phyloP scores from a whole-genome alignment of 2,113 vertebrate genomes.

The Hylia prasina region DNA sequence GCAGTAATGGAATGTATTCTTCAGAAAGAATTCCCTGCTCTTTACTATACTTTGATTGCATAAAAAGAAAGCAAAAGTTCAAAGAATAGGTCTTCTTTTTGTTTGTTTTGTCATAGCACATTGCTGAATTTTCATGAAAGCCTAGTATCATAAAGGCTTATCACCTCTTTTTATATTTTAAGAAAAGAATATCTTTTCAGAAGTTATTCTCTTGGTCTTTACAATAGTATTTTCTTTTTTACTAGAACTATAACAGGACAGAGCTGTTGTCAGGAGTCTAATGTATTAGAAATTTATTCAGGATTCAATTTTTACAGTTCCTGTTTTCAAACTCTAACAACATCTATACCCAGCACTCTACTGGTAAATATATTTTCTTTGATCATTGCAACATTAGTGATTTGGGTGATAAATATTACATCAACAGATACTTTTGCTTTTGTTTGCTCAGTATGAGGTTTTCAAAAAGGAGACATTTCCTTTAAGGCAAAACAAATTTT shows the following conservation, averaged over 20 bases:
- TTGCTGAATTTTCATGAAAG: constrained; percentile 20
- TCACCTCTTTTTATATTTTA: not conserved
- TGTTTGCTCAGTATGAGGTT: constrained; percentile 34
- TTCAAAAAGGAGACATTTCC: constrained; percentile 4
- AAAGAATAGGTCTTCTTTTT: not conserved
- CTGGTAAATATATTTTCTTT: constrained; percentile 61
- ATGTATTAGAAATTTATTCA: constrained; percentile 56
- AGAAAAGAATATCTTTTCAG: not conserved
- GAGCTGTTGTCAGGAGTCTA: not conserved
- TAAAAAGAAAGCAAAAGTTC: not conserved
- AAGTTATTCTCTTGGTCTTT: not conserved
- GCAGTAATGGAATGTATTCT: not conserved
- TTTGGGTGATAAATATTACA: constrained; percentile 58
- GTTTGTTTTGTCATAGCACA: not conserved
- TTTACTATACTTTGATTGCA: not conserved
- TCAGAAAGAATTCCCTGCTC: not conserved
- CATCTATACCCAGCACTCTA: not conserved
- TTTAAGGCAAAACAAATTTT: not conserved
- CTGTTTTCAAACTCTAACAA: constrained; percentile 9
- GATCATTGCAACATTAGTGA: constrained; percentile 27
- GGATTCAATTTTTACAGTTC: constrained; percentile 9
- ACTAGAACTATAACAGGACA: not conserved
- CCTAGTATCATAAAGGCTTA: not conserved
- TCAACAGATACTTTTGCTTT: constrained; percentile 34
- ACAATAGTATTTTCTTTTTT: constrained; percentile 27